Base-by-base conservation (phyloP, 2,888 invertebrate species). In the Cabera pusaria region DNA sequence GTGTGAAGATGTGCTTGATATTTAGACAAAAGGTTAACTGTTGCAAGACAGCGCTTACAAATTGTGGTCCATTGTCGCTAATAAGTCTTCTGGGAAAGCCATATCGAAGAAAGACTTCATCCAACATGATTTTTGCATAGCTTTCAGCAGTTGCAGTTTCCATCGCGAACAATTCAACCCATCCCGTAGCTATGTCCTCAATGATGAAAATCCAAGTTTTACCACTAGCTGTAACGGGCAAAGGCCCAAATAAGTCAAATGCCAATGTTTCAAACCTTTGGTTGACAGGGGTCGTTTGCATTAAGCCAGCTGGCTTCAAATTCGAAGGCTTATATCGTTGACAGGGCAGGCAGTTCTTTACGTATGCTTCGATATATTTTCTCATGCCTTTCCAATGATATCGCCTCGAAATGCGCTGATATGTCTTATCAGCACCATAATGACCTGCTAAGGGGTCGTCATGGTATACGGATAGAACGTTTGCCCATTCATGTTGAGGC, bases 291-390 rank as follows among this genome's bases (percentile, higher is more conserved):
- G 45, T 17, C 0, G 40, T 37, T 22, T 45, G 40, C 0, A 37
- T 14, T 6, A 45, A 23, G 5, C 45, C 45, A 2, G 29, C 28
- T 11, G 35, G 44, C 4, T 44, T 44, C 1, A 5, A 5, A 5
- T 20, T 72, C 0, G 37, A 52, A 0, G 54, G 41, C 36, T 72
- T 72, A 21, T 63, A 72, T 3, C 56, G 23, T 34, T 72, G 68
- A 32, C 70, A 75, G 5, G 52, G 33, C 0, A 49, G 2, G 36
- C 70, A 72, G 0, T 46, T 36, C 8, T 48, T 48, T 0, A 69
- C 37, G 26, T 72, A 61, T 0, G 16, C 27, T 19, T 25, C 32
- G 3, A 47, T 34, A 6, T 41, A 27, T 11, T 34, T 27, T 8
- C 52, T 12, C 40, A 52, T 44, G 1, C 48, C 48, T 9, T 22